Base-by-base conservation (phyloP, 2,888 invertebrate species). In the Volucella inanis region DNA sequence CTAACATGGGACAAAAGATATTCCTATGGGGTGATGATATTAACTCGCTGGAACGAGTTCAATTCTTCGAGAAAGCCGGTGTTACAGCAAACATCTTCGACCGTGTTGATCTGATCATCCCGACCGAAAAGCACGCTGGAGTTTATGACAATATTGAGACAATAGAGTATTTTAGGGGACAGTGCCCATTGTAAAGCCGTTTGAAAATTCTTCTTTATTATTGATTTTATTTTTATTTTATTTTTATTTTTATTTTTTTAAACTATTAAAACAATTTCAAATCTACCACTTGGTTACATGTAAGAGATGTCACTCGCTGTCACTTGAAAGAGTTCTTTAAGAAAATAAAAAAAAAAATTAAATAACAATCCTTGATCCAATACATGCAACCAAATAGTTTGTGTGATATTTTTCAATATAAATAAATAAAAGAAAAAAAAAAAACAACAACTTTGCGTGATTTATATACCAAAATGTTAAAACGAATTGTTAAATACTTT, bases 21-120 rank as follows among this genome's bases (percentile, higher is more conserved):
- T 98, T 99, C 92, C 97, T 98, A 89, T 99, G 99, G 99, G 99
- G 99, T 11, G 98, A 98, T 88, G 98, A 98, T 89, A 97, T 97
- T 90, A 98, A 98, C 89, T 96, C 97, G 90, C 95, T 95, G 87
- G 94, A 95, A 67, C 97, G 96, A 2, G 97, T 98, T 64, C 94
- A 95, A 89, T 95, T 95, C 89, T 94, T 99, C 71, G 98, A 98
- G 90, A 94, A 95, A 75, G 94, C 98, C 87, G 98, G 98, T 8
- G 94, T 99, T 41, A 97, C 99, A 89, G 99, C 97, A 54, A 96
- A 99, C 68, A 99, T 99, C 90, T 99, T 98, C 90, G 99, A 99
- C 92, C 97, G 98, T 90, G 95, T 96, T 47, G 96, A 97, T 89
- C 88, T 91, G 45, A 88, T 90, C 57, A 89, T 90, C 87, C 88